phyloP scores from a whole-genome alignment of 2,113 vertebrate genomes.

The Lanius ludovicianus region DNA sequence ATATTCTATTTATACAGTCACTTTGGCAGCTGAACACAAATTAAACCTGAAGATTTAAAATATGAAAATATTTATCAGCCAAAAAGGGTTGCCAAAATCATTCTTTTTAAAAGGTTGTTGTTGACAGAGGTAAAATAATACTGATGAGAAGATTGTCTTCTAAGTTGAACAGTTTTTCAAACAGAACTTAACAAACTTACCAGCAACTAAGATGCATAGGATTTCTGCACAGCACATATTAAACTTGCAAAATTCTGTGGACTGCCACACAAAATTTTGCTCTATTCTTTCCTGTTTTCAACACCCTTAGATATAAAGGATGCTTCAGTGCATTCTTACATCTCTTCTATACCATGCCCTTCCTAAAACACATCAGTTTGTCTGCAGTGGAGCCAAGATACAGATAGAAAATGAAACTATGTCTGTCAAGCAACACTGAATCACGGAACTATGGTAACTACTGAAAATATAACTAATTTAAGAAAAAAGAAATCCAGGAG shows the following conservation, averaged over 20 bases:
- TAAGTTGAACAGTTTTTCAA: conserved; percentile 67
- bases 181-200: conserved; percentile 75
- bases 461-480: conserved; percentile 27
- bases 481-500: not conserved
- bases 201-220: conserved; percentile 70
- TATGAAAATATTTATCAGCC: not conserved
- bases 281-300: conserved; percentile 75
- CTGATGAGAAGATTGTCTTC: conserved; percentile 65
- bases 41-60: not conserved
- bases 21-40: conserved; percentile 9
- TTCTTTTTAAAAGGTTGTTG: conserved; percentile 19
- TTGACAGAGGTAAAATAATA: conserved; percentile 49
- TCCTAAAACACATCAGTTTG: conserved; percentile 49
- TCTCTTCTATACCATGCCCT: conserved; percentile 35
- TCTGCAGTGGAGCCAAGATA: conserved; percentile 35
- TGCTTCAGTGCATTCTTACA: conserved; percentile 73
- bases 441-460: conserved; percentile 8
- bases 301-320: conserved; percentile 71
- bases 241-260: conserved; percentile 74
- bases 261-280: conserved; percentile 68
- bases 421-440: not conserved
- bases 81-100: not conserved
- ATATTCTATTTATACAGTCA: not conserved
- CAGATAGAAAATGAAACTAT: not conserved
- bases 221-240: conserved; percentile 57